A percentile compares a stretch with the other conserved stretches of the same genome.
These are phyloP conservation scores for Hemiscyllium ocellatum DNA, from an alignment of 2,113 vertebrate species.

Conservation along the genomic window DNA sequence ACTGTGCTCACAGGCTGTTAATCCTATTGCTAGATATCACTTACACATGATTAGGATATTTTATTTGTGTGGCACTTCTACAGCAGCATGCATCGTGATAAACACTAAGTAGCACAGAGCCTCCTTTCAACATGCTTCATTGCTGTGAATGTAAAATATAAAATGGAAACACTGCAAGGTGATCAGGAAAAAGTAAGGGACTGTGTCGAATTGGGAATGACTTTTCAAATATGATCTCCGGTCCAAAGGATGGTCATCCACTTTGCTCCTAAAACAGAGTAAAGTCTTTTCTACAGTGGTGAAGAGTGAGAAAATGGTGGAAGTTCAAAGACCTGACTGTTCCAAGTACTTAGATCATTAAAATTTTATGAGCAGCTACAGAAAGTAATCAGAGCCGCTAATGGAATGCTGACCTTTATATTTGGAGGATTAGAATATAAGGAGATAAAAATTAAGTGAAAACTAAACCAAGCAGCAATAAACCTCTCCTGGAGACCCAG, in stretches of 20 bases:
- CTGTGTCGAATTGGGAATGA: background rate
- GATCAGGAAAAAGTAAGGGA: background rate
- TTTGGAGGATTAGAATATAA: background rate
- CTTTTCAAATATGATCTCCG: background rate
- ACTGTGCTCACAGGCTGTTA: background rate
- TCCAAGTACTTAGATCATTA: too few species aligned
- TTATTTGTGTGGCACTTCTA: background rate
- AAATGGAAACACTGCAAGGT: background rate
- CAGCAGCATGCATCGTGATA: background rate
- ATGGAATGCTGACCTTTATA: background rate
- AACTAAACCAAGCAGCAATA: background rate
- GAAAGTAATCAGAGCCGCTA: background rate
- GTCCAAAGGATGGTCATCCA: background rate
- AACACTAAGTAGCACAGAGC: background rate
- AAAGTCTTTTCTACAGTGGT: background rate
- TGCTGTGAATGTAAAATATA: background rate
- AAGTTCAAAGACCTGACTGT: too few species aligned
- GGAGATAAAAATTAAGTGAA: background rate
- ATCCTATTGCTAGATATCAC: background rate
- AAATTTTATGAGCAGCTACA: background rate
- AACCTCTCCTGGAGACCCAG: background rate
- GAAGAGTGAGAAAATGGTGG: background rate
- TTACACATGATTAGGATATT: background rate
- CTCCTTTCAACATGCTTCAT: background rate
- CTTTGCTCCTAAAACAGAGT: background rate